These are phyloP conservation scores for Forbesichthys papilliferus DNA, from an alignment of 2,113 vertebrate species.

Conservation along the genomic window DNA sequence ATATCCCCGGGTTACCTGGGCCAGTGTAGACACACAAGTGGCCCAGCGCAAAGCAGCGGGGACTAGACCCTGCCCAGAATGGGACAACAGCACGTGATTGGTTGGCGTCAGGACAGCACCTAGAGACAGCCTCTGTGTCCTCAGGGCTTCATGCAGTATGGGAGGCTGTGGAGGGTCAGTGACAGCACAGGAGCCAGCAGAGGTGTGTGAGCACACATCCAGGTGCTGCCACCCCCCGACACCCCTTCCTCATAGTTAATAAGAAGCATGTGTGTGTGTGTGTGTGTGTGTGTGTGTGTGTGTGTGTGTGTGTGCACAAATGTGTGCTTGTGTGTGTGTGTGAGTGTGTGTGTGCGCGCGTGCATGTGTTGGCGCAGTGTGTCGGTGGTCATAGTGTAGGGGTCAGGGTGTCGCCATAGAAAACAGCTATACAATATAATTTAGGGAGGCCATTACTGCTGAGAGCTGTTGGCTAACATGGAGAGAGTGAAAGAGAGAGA, in stretches of 20 bases:
- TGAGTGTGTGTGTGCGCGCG: neutral
- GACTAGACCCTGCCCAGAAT: too few species aligned
- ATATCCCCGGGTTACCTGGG: constrained; percentile 19
- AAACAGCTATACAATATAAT: constrained; percentile 10
- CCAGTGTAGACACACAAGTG: neutral
- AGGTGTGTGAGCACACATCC: constrained; percentile 66
- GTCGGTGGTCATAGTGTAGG: neutral
- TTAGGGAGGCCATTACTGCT: neutral
- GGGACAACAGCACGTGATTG: too few species aligned
- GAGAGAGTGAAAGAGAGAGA: neutral
- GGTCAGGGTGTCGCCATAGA: neutral
- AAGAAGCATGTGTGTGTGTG: constrained; percentile 32
- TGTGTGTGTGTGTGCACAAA: neutral
- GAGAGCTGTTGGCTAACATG: neutral
- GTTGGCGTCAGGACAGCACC: too few species aligned
- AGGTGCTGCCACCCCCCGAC: constrained; percentile 60
- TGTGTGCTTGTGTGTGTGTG: neutral
- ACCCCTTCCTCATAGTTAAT: constrained; percentile 67
- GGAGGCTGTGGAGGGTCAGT: too few species aligned
- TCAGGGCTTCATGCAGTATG: too few species aligned
- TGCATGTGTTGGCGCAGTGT: neutral
- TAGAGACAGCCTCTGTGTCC: too few species aligned
- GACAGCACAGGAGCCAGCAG: constrained; percentile 45
- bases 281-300: neutral
- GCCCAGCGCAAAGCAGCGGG: too few species aligned